Evolutionary conservation across 2,797 vertebrate genomes (phyloP), one percentile per base, ranked within the genome.

Genomic region (Kryptopterus vitreolus): DNA sequence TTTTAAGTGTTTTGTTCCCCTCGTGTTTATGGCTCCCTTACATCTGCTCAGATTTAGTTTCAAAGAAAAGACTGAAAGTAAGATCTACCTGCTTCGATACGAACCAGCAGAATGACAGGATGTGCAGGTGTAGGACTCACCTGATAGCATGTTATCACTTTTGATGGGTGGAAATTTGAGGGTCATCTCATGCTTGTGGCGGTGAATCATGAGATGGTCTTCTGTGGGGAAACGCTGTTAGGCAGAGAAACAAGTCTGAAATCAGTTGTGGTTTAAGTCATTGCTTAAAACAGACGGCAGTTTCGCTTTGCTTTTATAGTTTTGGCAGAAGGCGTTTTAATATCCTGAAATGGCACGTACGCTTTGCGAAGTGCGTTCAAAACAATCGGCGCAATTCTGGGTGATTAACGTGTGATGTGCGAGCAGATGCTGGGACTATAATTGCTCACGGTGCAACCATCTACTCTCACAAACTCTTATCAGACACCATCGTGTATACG

Each of bases 171-270:
- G 95, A 90, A 99, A 99, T 93, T 99, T 99, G 89, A 99, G 95
- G 91, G 97, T 99, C 98, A 99, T 99, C 94, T 99, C 98, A 93
- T 99, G 98, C 92, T 99, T 99, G 95, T 99, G 98, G 91, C 98
- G 95, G 89, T 99, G 98, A 92, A 99, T 99, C 97, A 99, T 99
- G 91, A 99, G 94, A 91, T 99, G 98, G 93, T 99, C 98, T 91
- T 99, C 98, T 29, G 97, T 98, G 84, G 96, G 97, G 91, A 99
- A 99, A 88, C 97, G 95, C 98, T 99, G 93, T 90, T 55, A 90
- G 57, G 89, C 68, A 79, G 63, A 72, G 48, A 84, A 52, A 74
- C 33, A 68, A 78, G 50, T 57, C 18, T 38, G 11, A 82, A 72
- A 78, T 57, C 70, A 73, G 9, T 65, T 43, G 50, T 70, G 76